Conservation (phyloP, 2,113 vertebrate genomes). For the Muntiacus muntjak region DNA sequence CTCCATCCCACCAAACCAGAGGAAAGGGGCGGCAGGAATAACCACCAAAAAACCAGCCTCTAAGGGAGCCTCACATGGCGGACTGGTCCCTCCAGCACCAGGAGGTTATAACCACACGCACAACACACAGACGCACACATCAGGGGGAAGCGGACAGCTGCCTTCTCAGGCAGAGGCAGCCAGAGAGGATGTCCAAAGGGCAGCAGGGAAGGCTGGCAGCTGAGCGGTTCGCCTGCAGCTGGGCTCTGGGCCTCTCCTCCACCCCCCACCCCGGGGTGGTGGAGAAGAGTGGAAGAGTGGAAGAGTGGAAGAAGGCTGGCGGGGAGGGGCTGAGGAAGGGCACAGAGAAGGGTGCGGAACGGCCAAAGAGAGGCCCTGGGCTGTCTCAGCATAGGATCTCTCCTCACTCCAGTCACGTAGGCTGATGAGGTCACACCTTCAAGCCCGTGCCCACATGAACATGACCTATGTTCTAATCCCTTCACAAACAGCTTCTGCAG, state of each 20-base stretch:
- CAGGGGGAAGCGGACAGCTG: background rate
- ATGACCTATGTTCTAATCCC: background rate
- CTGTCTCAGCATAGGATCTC: background rate
- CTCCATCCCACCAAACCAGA: background rate
- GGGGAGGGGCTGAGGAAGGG: background rate
- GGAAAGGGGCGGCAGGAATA: background rate
- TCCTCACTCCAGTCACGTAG: background rate
- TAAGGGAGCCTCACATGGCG: background rate
- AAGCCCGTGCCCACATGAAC: background rate
- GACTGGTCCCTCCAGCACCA: background rate
- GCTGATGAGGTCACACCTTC: background rate
- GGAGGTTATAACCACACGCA: background rate
- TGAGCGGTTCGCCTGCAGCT: background rate
- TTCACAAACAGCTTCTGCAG: background rate
- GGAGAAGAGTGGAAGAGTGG: too few relatives aligned
- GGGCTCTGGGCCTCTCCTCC: background rate
- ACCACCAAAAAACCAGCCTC: background rate
- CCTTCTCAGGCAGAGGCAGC: background rate
- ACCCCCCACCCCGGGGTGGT: accelerated
- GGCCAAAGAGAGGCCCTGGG: background rate
- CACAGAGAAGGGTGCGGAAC: too few relatives aligned
- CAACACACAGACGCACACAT: background rate
- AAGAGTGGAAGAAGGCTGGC: background rate
- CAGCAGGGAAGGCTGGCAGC: background rate
- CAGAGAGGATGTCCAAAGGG: background rate